phyloP scores from a whole-genome alignment of 2,888 invertebrate species.

The Eristalinus sepulchralis region DNA sequence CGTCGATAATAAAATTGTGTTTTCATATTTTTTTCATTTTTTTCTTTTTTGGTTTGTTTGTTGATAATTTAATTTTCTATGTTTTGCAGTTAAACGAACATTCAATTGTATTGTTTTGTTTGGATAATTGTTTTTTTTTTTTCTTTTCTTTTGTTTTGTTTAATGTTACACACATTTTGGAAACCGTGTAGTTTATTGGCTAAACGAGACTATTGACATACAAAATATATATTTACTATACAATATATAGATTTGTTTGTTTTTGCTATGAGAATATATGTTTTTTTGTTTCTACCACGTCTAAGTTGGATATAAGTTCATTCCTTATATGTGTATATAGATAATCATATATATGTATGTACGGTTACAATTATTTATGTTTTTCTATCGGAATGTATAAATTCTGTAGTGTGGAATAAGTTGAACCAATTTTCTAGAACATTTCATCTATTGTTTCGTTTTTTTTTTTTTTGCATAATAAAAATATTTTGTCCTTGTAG shows the following conservation, averaged over 20 bases:
- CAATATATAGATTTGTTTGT: conserved; percentile 47
- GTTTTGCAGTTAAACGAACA: conserved; percentile 38
- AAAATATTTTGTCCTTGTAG: conserved; percentile 36
- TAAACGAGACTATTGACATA: conserved; percentile 71
- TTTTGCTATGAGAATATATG: conserved; percentile 38
- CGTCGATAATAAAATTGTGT: conserved; percentile 64
- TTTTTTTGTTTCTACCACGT: conserved; percentile 53
- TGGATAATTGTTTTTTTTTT: conserved; percentile 56
- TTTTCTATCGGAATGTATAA: conserved; percentile 66
- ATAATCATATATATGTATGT: conserved; percentile 45
- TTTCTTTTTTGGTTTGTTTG: conserved; percentile 36
- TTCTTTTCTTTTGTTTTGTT: conserved; percentile 45
- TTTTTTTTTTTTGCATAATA: conserved; percentile 26
- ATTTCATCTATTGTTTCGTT: conserved; percentile 28
- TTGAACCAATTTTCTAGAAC: conserved; percentile 62
- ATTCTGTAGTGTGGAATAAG: conserved; percentile 71
- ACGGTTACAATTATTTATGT: conserved; percentile 34
- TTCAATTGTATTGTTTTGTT: conserved; percentile 22
- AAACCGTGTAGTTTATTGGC: conserved; percentile 72
- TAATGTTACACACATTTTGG: conserved; percentile 67
- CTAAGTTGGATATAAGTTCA: conserved; percentile 65
- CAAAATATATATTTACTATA: conserved; percentile 66
- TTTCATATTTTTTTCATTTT: conserved; percentile 13
- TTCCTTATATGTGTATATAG: conserved; percentile 55
- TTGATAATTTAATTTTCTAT: conserved; percentile 29